A percentile compares a stretch with the other conserved stretches of the same genome.
Conservation (phyloP, 2,113 vertebrate species). For the Hippocampus barbouri region DNA sequence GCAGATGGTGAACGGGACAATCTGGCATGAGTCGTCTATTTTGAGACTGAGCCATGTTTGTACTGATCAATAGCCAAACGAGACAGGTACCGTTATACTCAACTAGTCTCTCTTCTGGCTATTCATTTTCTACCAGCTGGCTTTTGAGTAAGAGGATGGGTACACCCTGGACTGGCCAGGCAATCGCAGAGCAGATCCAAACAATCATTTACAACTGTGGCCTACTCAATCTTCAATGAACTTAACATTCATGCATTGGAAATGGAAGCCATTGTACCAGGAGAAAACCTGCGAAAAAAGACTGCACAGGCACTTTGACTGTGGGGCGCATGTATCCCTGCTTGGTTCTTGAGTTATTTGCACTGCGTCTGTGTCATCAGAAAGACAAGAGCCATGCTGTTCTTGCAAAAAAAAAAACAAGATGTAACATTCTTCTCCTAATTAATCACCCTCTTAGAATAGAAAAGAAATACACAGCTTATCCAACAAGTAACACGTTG, state of each 20-base stretch:
- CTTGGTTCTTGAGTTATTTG: background rate
- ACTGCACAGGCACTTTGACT: background rate
- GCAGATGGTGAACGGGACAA: conserved; percentile 37
- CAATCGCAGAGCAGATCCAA: too few species aligned
- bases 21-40: background rate
- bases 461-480: conserved; percentile 42
- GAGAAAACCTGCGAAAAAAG: too few species aligned
- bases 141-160: too few species aligned
- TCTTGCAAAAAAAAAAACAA: conserved; percentile 7
- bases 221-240: too few species aligned
- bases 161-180: too few species aligned
- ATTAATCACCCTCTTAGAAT: conserved; percentile 54
- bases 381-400: background rate
- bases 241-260: too few species aligned
- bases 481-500: conserved; percentile 33
- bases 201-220: too few species aligned
- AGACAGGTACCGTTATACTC: background rate
- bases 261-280: too few species aligned
- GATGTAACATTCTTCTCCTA: conserved; percentile 39
- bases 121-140: background rate
- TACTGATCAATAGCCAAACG: background rate
- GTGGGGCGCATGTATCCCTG: background rate
- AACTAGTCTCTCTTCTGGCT: background rate
- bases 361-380: background rate
- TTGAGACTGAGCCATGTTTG: background rate